A percentile compares a stretch with the other conserved stretches of the same genome.
Conservation (phyloP, 2,888 invertebrate genomes). For the Pterostichus madidus region DNA sequence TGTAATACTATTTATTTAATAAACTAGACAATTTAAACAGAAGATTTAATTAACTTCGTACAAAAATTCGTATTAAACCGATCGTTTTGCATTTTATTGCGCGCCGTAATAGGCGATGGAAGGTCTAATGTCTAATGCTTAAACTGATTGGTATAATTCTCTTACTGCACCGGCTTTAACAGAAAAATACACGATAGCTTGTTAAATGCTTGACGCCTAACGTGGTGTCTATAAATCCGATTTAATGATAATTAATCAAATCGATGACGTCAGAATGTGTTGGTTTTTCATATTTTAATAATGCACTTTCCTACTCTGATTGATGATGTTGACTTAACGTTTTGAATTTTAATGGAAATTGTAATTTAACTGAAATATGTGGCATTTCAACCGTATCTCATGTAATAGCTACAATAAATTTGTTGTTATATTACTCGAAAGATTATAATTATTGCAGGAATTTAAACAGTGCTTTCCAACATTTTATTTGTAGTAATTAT, state of each 20-base stretch:
- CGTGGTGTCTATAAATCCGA: constrained; percentile 46
- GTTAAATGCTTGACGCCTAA: constrained; percentile 22
- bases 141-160: constrained; percentile 18
- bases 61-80: constrained; percentile 54
- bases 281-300: constrained; percentile 60
- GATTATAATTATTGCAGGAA: constrained; percentile 53
- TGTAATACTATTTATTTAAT: constrained; percentile 56
- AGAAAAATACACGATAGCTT: constrained; percentile 32
- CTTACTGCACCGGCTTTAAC: not conserved
- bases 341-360: constrained; percentile 50
- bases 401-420: constrained; percentile 50
- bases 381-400: constrained; percentile 38
- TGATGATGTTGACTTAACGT: constrained; percentile 47
- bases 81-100: constrained; percentile 58
- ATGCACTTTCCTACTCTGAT: constrained; percentile 52
- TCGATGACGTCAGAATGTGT: constrained; percentile 47
- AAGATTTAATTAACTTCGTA: constrained; percentile 60
- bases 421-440: constrained; percentile 41
- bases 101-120: constrained; percentile 52
- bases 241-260: constrained; percentile 60
- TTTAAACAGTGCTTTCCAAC: constrained; percentile 32
- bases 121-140: constrained; percentile 41
- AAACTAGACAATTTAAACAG: constrained; percentile 57
- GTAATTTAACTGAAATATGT: constrained; percentile 52
- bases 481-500: constrained; percentile 17